A percentile compares a stretch with the other conserved stretches of the same genome.
Evolutionary conservation across 23 tunicate species (phyloP).

Genomic region (Halocynthia roretzi): DNA sequence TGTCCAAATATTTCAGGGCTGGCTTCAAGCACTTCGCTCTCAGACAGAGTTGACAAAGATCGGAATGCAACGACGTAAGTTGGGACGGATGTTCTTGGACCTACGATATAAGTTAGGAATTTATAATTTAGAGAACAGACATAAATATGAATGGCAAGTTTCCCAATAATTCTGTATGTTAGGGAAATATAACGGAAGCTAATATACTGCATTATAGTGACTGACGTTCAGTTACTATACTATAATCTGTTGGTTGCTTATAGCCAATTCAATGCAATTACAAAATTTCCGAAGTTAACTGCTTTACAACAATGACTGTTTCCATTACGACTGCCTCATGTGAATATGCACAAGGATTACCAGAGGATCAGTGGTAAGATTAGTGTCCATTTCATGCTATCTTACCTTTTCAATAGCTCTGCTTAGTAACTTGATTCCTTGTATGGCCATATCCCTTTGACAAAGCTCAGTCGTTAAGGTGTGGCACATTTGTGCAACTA

Average conservation of each 20-base stretch:
- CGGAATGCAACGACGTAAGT: constrained; percentile 77
- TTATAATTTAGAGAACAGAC: no score
- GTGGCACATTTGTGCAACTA: constrained; percentile 72
- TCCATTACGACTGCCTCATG: no score
- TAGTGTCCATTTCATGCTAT: not conserved
- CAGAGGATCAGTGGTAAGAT: not conserved
- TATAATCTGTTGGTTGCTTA: no score
- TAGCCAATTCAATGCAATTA: no score
- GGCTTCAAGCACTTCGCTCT: constrained; percentile 76
- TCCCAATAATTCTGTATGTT: no score
- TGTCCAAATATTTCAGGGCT: constrained; percentile 55
- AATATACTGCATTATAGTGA: no score
- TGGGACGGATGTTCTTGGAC: constrained; percentile 56
- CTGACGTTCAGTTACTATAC: no score
- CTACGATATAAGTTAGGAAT: not conserved
- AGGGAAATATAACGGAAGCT: no score
- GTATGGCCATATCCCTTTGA: constrained; percentile 65
- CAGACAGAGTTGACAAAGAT: constrained; percentile 76
- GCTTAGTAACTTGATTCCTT: constrained; percentile 55
- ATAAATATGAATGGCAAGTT: no score
- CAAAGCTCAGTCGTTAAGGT: constrained; percentile 60
- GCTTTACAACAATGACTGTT: no score
- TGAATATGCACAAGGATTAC: no score
- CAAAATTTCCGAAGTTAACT: no score
- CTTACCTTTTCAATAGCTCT: constrained; percentile 37